A percentile compares a stretch with the other conserved stretches of the same genome.
phyloP scores from a whole-genome alignment of 2,113 vertebrate species.

The Cochlearius cochlearius region DNA sequence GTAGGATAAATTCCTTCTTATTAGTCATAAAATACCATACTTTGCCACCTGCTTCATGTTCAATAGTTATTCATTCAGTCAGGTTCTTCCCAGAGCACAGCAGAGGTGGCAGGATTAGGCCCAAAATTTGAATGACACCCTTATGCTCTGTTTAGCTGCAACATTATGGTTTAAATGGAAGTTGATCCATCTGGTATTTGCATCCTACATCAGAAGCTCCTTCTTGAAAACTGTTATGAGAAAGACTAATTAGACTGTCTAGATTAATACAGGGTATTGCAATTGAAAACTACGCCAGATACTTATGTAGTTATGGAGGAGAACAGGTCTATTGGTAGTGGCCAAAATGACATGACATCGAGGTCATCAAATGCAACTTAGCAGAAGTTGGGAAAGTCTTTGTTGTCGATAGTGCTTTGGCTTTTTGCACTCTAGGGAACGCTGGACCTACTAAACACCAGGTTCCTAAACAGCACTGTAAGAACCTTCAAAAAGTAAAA shows the following conservation, averaged over 20 bases:
- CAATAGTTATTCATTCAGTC: background rate
- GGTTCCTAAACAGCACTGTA: background rate
- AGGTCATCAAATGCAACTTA: background rate
- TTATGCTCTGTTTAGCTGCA: slow-evolving; percentile 25
- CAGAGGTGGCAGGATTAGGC: background rate
- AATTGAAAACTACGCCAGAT: background rate
- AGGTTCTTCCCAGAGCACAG: background rate
- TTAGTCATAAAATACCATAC: background rate
- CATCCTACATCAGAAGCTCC: background rate
- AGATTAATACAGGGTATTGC: background rate
- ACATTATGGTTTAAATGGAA: background rate
- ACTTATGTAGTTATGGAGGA: background rate
- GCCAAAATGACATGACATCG: background rate
- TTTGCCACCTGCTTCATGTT: background rate
- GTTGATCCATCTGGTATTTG: slow-evolving; percentile 33
- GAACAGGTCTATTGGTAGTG: background rate
- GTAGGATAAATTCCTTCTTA: background rate
- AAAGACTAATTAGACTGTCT: background rate
- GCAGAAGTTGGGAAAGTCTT: background rate
- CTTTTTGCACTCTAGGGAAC: background rate
- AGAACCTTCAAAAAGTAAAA: background rate
- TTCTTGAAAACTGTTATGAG: background rate
- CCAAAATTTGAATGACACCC: slow-evolving; percentile 13
- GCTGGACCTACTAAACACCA: background rate
- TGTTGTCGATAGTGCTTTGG: background rate